Evolutionary conservation across 2,113 vertebrate species (phyloP).

Genomic region (Tamias sibiricus): DNA sequence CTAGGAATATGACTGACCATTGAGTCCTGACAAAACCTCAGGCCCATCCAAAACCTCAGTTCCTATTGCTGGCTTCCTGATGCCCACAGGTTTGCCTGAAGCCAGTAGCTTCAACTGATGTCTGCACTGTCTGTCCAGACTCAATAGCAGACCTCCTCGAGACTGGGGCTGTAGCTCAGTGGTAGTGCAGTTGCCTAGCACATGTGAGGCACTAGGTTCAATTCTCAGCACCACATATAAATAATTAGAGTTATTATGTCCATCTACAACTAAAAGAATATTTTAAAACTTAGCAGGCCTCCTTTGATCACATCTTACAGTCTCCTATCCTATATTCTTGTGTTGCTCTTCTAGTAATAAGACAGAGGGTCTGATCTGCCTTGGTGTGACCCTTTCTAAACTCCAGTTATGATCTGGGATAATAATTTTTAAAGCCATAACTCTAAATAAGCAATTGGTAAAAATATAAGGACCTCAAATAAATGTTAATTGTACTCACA

Average conservation of each 20-base stretch:
- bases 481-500: conserved; percentile 28
- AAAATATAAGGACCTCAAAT: conserved; percentile 37
- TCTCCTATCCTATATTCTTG: not conserved
- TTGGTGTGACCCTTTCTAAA: conserved; percentile 1
- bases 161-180: too few species aligned
- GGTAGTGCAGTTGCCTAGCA: too few species aligned
- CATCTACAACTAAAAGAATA: too few species aligned
- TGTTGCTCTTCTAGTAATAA: not conserved
- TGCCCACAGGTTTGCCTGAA: not conserved
- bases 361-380: not conserved
- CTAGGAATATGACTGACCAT: not conserved
- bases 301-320: not conserved
- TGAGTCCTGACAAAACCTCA: not conserved
- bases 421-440: conserved; percentile 22
- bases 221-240: too few species aligned
- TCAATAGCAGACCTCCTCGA: not conserved
- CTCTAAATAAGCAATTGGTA: not conserved
- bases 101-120: not conserved
- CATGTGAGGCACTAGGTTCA: too few species aligned
- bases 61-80: not conserved
- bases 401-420: not conserved
- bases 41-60: not conserved
- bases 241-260: too few species aligned
- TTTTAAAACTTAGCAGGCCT: not conserved
- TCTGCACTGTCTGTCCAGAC: not conserved